Percentiles rank a stretch among this genome's conserved stretches.
Conservation (phyloP, 2,797 vertebrate genomes). For the Hapalemur alaotrensis region DNA sequence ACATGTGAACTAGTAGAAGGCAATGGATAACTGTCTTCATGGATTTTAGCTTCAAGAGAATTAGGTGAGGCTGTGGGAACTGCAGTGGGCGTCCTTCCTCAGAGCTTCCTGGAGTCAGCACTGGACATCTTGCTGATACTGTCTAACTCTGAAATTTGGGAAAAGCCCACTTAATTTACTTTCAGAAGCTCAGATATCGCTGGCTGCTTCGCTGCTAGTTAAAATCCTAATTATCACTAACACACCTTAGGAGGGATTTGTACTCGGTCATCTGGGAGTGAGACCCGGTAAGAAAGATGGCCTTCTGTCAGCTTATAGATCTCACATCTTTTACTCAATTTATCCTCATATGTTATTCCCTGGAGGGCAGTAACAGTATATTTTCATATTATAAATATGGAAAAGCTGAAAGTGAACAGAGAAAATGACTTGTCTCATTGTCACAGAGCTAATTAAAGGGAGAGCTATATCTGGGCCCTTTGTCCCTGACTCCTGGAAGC, state of each 20-base stretch:
- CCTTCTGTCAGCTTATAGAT: neutral
- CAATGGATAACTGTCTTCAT: neutral
- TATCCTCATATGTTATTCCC: neutral
- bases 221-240: slow-evolving; percentile 28
- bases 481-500: neutral
- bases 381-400: slow-evolving; percentile 30
- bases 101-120: neutral
- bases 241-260: neutral
- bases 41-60: neutral
- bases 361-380: slow-evolving; percentile 8
- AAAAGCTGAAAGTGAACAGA: slow-evolving; percentile 25
- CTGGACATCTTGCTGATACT: neutral
- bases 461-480: neutral
- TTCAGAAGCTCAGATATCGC: neutral
- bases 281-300: neutral
- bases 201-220: slow-evolving; percentile 2
- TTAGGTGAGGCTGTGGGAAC: neutral
- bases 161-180: neutral
- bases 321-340: neutral
- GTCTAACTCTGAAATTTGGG: neutral
- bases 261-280: neutral
- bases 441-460: slow-evolving; percentile 45
- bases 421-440: slow-evolving; percentile 17
- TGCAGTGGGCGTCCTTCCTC: neutral
- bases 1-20: neutral